Percentiles rank a stretch among this genome's conserved stretches.
Conservation (phyloP, 1,140 invertebrate species). For the Drosophila melanica region DNA sequence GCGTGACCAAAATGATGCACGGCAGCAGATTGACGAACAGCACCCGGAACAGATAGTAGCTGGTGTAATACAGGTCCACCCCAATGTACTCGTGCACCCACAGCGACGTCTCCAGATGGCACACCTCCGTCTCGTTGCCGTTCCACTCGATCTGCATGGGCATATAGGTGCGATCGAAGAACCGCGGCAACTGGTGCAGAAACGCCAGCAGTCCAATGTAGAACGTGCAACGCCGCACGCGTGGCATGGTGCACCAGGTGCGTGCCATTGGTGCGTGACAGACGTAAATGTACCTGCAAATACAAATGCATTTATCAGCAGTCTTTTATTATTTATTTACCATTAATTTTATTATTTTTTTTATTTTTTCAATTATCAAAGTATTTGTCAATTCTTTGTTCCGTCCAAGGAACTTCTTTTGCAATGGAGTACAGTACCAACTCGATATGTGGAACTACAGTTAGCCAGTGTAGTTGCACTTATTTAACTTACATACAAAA, state of each 20-base stretch:
- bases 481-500: too few relatives aligned
- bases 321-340: too few relatives aligned
- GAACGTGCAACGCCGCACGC: conserved; percentile 90
- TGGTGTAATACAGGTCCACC: conserved; percentile 90
- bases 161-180: conserved; percentile 87
- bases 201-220: conserved; percentile 90
- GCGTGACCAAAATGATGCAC: conserved; percentile 93
- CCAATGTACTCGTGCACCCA: conserved; percentile 88
- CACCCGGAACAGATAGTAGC: conserved; percentile 94
- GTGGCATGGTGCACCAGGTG: conserved; percentile 94
- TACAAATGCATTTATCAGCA: too few relatives aligned
- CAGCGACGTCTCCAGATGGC: conserved; percentile 85
- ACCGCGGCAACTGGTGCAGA: conserved; percentile 91
- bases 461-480: too few relatives aligned
- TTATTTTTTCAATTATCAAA: too few relatives aligned
- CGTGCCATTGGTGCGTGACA: conserved; percentile 93
- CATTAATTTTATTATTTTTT: too few relatives aligned
- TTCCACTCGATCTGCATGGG: conserved; percentile 87
- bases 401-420: too few relatives aligned
- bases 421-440: too few relatives aligned
- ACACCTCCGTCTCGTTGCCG: conserved; percentile 86
- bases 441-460: too few relatives aligned
- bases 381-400: too few relatives aligned
- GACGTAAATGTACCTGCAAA: conserved; percentile 91
- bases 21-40: conserved; percentile 96